These are phyloP conservation scores for Tromatobia lineatoria DNA, from an alignment of 2,888 invertebrate species.

Conservation along the genomic window DNA sequence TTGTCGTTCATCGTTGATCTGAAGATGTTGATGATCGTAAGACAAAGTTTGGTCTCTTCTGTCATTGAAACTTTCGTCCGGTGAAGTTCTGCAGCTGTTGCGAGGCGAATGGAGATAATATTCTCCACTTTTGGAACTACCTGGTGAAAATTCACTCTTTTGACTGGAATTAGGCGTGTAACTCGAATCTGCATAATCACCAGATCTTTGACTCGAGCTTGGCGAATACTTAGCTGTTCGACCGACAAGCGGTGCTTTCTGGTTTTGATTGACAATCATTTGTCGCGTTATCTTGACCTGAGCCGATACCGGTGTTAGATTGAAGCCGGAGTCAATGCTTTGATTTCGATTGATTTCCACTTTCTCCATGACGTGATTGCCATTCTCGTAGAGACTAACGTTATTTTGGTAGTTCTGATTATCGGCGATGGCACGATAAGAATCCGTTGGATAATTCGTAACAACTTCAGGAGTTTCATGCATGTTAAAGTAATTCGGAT, in stretches of 20 bases:
- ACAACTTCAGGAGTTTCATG: constrained; percentile 26
- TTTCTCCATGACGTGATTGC: constrained; percentile 67
- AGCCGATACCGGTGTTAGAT: constrained; percentile 79
- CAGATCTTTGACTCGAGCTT: constrained; percentile 82
- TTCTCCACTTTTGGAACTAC: constrained; percentile 83
- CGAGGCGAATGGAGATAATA: constrained; percentile 80
- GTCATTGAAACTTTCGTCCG: constrained; percentile 70
- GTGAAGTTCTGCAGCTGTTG: constrained; percentile 74
- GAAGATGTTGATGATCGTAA: constrained; percentile 30
- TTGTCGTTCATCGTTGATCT: constrained; percentile 46
- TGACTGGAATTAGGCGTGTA: constrained; percentile 83
- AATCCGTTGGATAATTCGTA: constrained; percentile 60
- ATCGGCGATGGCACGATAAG: constrained; percentile 50
- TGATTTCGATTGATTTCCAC: constrained; percentile 70
- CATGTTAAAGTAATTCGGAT: constrained; percentile 50
- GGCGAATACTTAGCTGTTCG: constrained; percentile 80
- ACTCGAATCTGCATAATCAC: constrained; percentile 82
- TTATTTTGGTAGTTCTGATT: constrained; percentile 68
- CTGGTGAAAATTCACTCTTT: constrained; percentile 82
- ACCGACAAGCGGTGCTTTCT: constrained; percentile 72
- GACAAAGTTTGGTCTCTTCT: constrained; percentile 54
- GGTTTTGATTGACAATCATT: constrained; percentile 76
- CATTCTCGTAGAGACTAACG: constrained; percentile 70
- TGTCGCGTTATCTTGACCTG: constrained; percentile 79
- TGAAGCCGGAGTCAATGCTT: constrained; percentile 73